phyloP scores from a whole-genome alignment of 2,113 vertebrate species.

The Climacteris rufus region DNA sequence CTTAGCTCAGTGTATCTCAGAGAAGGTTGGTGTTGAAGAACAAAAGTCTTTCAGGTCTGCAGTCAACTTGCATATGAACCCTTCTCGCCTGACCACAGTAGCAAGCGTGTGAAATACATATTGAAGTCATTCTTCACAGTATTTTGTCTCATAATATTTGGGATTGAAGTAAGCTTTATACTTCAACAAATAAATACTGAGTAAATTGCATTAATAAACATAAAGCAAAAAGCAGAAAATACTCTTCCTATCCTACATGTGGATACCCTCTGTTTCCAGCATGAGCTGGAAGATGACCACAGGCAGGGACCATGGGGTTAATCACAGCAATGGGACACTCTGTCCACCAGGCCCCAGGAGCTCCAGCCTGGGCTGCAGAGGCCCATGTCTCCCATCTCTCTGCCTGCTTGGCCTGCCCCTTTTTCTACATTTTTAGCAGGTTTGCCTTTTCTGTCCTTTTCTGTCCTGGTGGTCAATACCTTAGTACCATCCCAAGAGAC shows the following conservation, averaged over 20 bases:
- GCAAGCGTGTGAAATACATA: background rate
- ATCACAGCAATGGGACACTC: background rate
- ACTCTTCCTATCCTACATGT: background rate
- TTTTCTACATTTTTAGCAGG: background rate
- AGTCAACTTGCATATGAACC: background rate
- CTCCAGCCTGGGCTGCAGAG: background rate
- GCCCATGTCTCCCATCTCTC: no score
- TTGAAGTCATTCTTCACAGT: background rate
- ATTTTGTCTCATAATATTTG: background rate
- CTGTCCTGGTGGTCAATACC: background rate
- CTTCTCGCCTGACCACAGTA: background rate
- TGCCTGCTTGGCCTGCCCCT: background rate
- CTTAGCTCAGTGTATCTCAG: background rate
- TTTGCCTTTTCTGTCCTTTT: background rate
- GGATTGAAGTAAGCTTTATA: background rate
- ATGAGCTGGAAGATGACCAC: background rate
- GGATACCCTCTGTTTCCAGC: background rate
- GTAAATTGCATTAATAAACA: background rate
- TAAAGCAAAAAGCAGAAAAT: background rate
- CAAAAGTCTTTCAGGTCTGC: background rate
- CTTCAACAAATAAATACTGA: background rate
- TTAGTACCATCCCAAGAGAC: background rate
- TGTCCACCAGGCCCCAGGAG: fast-evolving
- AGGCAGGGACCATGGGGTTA: fast-evolving
- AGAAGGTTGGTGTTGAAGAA: background rate